Evolutionary conservation across 64 coral and sea anemone genomes (phyloP), one percentile per base, ranked within the genome.

Genomic region (Montipora foliosa): DNA sequence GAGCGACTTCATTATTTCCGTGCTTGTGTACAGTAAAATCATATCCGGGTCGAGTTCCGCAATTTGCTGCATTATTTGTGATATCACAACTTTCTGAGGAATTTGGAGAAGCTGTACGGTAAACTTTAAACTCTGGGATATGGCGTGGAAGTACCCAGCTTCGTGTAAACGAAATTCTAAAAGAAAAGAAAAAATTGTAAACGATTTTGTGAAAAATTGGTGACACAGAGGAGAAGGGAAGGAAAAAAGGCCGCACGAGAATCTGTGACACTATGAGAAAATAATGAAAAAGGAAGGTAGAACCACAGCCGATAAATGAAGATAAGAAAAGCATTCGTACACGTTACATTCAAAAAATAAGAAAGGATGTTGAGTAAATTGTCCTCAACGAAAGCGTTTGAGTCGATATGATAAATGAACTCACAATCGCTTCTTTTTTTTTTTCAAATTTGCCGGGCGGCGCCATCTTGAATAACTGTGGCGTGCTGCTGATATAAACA

Each of bases 81-180:
- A n/a, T 68, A 84, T 48, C 19, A 16, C 25, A 16, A 14, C 81
- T 68, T 84, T 44, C 37, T 47, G 25, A 20, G 59, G 44, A 68
- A 84, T 44, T 45, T 67, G 81, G 46, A 84, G 29, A 20, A 68
- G 67, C 16, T 68, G 37, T 0, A 84, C 81, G 2, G 37, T 84
- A 2, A 84, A 44, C 60, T 69, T 17, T 19, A 12, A 68, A 10
- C 37, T 84, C 17, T 61, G 37, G 81, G 81, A 67, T 17, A 84
- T 84, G 37, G 62, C 29, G 14, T 47, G 16, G n/a, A 84, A 84
- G 37, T 67, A 47, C 6, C 81, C 81, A 68, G 81, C 81, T 68
- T 84, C 60, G 13, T 67, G 25, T 53, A 67, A 19, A 47, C 61
- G 81, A 68, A 3, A 7, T 44, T 48, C 81, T 84, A 49, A 68